A percentile compares a stretch with the other conserved stretches of the same genome.
phyloP scores from a whole-genome alignment of 2,113 vertebrate species.

The Actenoides hombroni region DNA sequence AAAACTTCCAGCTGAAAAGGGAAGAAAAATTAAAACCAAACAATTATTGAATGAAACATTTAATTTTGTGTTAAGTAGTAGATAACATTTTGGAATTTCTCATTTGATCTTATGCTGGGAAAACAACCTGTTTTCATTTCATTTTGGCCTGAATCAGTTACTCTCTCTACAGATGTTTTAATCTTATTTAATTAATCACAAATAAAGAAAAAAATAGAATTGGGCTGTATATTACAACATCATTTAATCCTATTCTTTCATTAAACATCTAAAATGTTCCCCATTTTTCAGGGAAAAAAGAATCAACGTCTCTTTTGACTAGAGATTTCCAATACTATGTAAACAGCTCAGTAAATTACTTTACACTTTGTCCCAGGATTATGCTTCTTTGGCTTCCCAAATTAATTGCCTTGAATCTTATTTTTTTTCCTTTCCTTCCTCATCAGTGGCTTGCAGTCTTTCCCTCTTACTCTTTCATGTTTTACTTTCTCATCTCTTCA shows the following conservation, averaged over 20 bases:
- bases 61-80: not conserved
- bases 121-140: not conserved
- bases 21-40: not conserved
- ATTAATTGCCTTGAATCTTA: not conserved
- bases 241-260: not conserved
- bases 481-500: not conserved
- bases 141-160: not conserved
- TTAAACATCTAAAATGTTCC: not conserved
- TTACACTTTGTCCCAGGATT: not conserved
- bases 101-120: not conserved
- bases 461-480: not conserved
- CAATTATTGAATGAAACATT: not conserved
- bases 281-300: not conserved
- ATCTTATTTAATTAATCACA: not conserved
- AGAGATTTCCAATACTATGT: not conserved
- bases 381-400: not conserved
- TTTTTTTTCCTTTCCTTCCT: not conserved
- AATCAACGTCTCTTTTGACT: not conserved
- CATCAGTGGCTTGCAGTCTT: not conserved
- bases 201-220: not conserved
- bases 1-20: not conserved
- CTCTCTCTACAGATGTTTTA: not conserved
- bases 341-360: not conserved
- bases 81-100: not conserved
- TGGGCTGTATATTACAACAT: not conserved